Percentiles rank a stretch among this genome's conserved stretches.
Conservation (phyloP, 2,888 invertebrate species). For the Parnassius glacialis region DNA sequence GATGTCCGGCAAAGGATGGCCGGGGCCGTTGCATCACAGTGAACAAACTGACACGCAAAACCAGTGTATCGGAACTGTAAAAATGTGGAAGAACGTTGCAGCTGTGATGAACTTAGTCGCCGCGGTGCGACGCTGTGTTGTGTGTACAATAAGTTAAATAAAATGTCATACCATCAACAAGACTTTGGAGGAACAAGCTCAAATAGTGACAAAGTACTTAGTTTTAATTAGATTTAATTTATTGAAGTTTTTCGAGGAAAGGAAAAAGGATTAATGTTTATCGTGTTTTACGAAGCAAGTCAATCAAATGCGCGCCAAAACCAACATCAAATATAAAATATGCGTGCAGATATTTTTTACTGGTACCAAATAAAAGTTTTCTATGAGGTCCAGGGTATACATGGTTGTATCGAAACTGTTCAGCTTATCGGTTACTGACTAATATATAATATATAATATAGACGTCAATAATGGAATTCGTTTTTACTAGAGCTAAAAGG, state of each 20-base stretch:
- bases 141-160: not conserved
- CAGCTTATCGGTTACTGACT: too few relatives aligned
- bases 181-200: slow-evolving; percentile 14
- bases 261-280: not conserved
- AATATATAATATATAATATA: too few relatives aligned
- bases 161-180: not conserved
- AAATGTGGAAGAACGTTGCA: slow-evolving; percentile 6
- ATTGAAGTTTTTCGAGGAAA: not conserved
- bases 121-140: slow-evolving; percentile 4
- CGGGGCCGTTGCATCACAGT: slow-evolving; percentile 73
- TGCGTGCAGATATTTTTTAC: not conserved
- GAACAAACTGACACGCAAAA: not conserved
- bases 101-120: slow-evolving; percentile 18
- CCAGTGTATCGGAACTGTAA: not conserved
- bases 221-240: slow-evolving; percentile 18
- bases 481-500: too few relatives aligned
- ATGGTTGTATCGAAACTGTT: too few relatives aligned
- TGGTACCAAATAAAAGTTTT: too few relatives aligned
- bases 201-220: slow-evolving; percentile 20
- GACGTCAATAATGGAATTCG: too few relatives aligned
- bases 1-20: slow-evolving; percentile 73
- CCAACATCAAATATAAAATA: too few relatives aligned
- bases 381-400: too few relatives aligned
- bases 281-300: not conserved
- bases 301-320: too few relatives aligned